Evolutionary conservation across 2,888 invertebrate species (phyloP).

Genomic region (Dryocosmus kuriphilus): DNA sequence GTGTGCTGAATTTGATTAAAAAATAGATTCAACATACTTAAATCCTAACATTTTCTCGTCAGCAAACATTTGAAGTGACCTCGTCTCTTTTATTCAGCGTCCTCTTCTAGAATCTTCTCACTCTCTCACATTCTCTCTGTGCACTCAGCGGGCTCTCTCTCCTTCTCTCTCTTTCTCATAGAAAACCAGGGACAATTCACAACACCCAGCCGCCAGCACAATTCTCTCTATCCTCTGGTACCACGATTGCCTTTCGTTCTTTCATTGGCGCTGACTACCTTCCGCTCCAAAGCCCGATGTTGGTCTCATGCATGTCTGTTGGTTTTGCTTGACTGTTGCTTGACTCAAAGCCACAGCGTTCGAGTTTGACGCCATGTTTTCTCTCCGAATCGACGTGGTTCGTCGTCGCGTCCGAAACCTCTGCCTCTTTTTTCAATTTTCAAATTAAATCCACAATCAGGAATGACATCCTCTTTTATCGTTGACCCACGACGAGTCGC

Average conservation of each 20-base stretch:
- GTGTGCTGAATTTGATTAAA: no score
- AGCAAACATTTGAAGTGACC: conserved; percentile 26
- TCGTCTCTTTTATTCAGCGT: conserved; percentile 27
- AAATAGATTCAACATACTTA: no score
- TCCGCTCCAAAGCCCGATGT: conserved; percentile 22
- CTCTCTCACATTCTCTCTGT: conserved; percentile 45
- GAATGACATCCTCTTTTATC: not conserved
- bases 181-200: conserved; percentile 41
- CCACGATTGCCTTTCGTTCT: conserved; percentile 33
- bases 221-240: conserved; percentile 39
- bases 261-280: conserved; percentile 34
- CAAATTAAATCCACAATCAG: not conserved
- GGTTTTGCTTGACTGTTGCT: not conserved
- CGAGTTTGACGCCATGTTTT: conserved; percentile 40
- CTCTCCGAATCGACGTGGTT: conserved; percentile 36
- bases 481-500: not conserved
- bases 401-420: conserved; percentile 27
- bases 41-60: no score
- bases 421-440: not conserved
- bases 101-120: conserved; percentile 25
- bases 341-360: conserved; percentile 1
- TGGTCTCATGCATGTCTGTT: not conserved
- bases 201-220: conserved; percentile 21
- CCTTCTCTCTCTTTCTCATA: conserved; percentile 55
- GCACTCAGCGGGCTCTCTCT: conserved; percentile 55